These are phyloP conservation scores for Mystacides longicornis DNA, from an alignment of 2,888 invertebrate genomes.

Conservation along the genomic window DNA sequence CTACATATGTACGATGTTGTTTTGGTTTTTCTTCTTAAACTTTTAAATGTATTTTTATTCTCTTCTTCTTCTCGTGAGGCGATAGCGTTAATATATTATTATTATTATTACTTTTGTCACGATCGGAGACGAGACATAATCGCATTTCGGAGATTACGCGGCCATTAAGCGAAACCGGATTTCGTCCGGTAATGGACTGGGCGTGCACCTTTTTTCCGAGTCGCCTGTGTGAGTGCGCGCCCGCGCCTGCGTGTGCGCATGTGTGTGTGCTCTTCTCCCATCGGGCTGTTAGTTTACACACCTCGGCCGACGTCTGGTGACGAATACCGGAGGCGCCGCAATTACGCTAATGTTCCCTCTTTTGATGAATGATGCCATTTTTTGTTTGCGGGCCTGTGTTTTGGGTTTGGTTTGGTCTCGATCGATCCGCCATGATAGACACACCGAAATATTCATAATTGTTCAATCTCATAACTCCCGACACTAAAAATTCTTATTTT, in stretches of 20 bases:
- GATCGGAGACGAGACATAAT: neutral
- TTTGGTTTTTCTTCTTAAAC: neutral
- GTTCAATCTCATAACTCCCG: too few relatives aligned
- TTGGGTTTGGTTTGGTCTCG: too few relatives aligned
- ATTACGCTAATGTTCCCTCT: neutral
- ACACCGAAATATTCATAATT: too few relatives aligned
- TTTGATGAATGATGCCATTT: too few relatives aligned
- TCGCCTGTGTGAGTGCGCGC: too few relatives aligned
- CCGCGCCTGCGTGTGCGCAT: neutral
- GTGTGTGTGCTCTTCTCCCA: neutral
- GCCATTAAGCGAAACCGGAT: neutral
- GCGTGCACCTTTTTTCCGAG: too few relatives aligned
- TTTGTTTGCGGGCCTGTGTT: too few relatives aligned
- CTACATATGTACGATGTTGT: neutral
- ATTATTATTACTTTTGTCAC: neutral
- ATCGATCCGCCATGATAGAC: too few relatives aligned
- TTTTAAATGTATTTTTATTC: too few relatives aligned
- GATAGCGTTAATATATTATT: neutral
- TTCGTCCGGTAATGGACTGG: neutral
- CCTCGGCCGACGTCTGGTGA: neutral
- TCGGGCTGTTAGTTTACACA: too few relatives aligned
- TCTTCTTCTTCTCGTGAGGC: neutral
- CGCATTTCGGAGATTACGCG: slow-evolving; percentile 1
- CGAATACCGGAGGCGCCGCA: neutral
- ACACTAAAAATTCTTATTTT: too few relatives aligned